Conservation (phyloP, 2,113 vertebrate species). For the Heterotilapia buettikoferi region DNA sequence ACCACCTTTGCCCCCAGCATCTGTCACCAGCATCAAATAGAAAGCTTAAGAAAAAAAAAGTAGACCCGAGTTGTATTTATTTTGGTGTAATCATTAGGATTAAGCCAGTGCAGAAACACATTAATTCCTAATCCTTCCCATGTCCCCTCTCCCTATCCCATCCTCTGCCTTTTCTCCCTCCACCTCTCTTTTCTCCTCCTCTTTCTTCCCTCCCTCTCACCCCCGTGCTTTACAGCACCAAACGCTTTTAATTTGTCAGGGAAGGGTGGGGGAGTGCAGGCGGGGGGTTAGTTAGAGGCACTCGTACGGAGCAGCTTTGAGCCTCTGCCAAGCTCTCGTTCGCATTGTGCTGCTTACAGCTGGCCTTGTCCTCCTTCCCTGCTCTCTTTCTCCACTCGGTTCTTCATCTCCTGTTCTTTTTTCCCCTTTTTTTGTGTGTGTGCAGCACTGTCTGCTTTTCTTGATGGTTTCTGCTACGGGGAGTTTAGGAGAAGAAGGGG, state of each 20-base stretch:
- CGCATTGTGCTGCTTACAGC: constrained; percentile 82
- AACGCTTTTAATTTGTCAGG: constrained; percentile 81
- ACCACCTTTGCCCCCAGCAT: constrained; percentile 21
- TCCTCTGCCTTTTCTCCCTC: constrained; percentile 63
- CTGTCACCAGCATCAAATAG: constrained; percentile 26
- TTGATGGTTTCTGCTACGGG: constrained; percentile 50
- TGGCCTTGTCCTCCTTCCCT: constrained; percentile 73
- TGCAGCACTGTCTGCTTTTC: constrained; percentile 55
- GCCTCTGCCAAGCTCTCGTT: constrained; percentile 80
- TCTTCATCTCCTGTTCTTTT: constrained; percentile 32
- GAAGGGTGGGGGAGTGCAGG: constrained; percentile 57
- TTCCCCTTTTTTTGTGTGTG: neutral
- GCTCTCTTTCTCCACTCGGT: constrained; percentile 47
- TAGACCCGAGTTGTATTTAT: constrained; percentile 80
- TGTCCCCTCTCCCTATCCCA: constrained; percentile 47
- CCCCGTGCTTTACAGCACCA: constrained; percentile 72
- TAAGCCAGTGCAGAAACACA: constrained; percentile 79
- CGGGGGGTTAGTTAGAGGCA: constrained; percentile 71
- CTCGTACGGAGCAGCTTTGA: constrained; percentile 83
- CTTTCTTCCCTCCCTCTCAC: constrained; percentile 29
- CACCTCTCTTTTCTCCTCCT: constrained; percentile 19
- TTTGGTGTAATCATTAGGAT: constrained; percentile 87
- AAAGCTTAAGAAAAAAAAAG: constrained; percentile 30
- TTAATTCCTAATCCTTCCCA: constrained; percentile 82
- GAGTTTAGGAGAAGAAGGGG: constrained; percentile 4